A percentile compares a stretch with the other conserved stretches of the same genome.
Evolutionary conservation across 2,113 vertebrate genomes (phyloP).

Genomic region (Syngnathus typhle): DNA sequence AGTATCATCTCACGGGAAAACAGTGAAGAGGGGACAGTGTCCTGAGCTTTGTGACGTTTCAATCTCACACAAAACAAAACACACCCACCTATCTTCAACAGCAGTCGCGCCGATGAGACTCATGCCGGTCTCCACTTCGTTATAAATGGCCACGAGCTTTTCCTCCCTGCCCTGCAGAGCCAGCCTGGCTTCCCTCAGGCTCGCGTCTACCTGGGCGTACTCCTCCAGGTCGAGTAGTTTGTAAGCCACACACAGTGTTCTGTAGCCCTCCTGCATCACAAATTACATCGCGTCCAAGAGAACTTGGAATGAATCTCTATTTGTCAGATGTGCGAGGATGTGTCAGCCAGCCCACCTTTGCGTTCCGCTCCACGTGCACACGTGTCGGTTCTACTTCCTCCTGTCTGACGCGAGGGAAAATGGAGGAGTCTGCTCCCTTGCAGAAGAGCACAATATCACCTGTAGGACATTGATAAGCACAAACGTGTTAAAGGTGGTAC

Average conservation of each 20-base stretch:
- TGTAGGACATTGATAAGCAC: constrained; percentile 46
- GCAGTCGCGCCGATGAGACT: constrained; percentile 93
- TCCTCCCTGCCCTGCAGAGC: constrained; percentile 91
- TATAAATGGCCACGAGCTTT: constrained; percentile 84
- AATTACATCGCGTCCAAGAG: neutral
- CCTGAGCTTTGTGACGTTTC: neutral
- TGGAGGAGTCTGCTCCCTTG: constrained; percentile 93
- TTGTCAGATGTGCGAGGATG: neutral
- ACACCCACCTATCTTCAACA: constrained; percentile 89
- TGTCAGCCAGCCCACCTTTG: constrained; percentile 72
- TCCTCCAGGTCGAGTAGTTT: constrained; percentile 78
- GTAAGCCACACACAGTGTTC: constrained; percentile 92
- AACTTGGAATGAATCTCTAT: neutral
- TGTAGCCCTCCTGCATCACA: constrained; percentile 82
- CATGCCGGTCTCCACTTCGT: constrained; percentile 88
- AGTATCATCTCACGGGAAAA: neutral
- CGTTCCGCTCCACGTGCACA: constrained; percentile 86
- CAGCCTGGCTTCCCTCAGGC: constrained; percentile 80
- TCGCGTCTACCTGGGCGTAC: constrained; percentile 74
- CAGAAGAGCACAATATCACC: constrained; percentile 88
- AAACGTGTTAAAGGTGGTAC: neutral
- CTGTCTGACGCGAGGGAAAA: constrained; percentile 85
- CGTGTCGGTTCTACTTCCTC: constrained; percentile 84
- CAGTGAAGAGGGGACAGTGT: neutral
- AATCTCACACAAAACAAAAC: neutral